Evolutionary conservation across 2,797 vertebrate genomes (phyloP), one percentile per base, ranked within the genome.

Genomic region (Alosa sapidissima): DNA sequence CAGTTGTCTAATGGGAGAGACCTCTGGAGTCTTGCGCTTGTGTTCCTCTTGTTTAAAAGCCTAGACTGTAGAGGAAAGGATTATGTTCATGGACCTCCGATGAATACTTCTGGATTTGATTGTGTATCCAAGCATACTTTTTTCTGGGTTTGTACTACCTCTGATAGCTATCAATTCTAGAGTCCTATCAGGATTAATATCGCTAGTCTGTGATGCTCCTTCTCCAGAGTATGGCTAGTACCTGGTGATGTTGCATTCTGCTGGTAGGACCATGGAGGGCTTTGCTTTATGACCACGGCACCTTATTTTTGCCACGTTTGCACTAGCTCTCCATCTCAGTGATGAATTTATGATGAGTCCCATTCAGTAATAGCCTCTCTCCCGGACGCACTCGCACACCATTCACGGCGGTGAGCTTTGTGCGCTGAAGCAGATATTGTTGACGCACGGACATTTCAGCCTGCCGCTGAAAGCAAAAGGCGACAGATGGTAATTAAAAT

Each of bases 401-500:
- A 75, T 14, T 75, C 68, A 75, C 36, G 33, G 45, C 68, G 14
- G 68, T 6, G 68, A 75, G 68, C 36, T 75, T 75, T 75, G 68
- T 75, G 36, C 14, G 68, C 68, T 75, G 33, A 75, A 75, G 68
- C 68, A 41, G 36, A 75, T 75, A 75, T 75, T 75, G 68, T 75
- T 75, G 68, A 75, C 68, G 68, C 36, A 16, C 68, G 36, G 33
- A 45, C 36, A 36, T 75, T 75, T 75, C 7, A 36, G 14, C 68
- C 36, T 14, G 36, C 33, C 68, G 45, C 68, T 19, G 36, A 45
- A 45, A 36, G 68, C 24, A 4, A 11, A 45, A 33, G 36, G 36
- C 36, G 68, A 75, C 68, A 75, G 36, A 75, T 75, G 14, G 68
- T 75, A 75, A 75, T 75, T 75, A 45, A 75, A 75, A 75, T 75